Base-by-base conservation (phyloP, 1,140 invertebrate species). In the Amyelois transitella region DNA sequence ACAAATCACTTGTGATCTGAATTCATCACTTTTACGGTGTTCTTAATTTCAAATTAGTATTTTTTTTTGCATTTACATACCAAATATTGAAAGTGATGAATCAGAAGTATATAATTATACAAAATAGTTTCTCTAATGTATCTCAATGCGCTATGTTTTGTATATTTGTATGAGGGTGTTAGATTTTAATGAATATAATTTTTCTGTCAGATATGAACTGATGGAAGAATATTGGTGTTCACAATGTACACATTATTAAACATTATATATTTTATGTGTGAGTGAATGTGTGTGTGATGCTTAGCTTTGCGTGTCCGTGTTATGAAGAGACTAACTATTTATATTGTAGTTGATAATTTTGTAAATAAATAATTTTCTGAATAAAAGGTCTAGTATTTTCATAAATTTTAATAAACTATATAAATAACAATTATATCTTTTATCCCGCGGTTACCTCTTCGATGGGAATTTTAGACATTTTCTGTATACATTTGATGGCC, bases 401-500 rank as follows among this genome's bases (percentile, higher is more conserved):
- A 14, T 8, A 22, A 19, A 47, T 19, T 54, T 47, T 51, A 38
- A 14, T 38, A 6, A 38, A 38, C 7, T 14, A 14, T 38, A 55
- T 47, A 50, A 52, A 55, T 18, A n/a, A 14, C 12, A 38, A 38
- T 14, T 28, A 19, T 18, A 1, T 2, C 14, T 38, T 4, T 74
- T 62, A 82, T 10, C 63, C 77, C 1, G 72, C 74, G 48, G 69
- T 70, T 0, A 74, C 73, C 47, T 79, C 66, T 51, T 72, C 69
- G 0, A 75, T 75, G 58, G 81, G 65, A 14, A 84, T 60, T 65
- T 88, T 89, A 0, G 78, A 68, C 77, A 85, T 81, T 68, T 80
- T 87, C 60, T 89, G 86, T 21, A 90, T 74, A 64, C 79, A 86
- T 62, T 90, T 90, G 0, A 89, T 73, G 8, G 94, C 95, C 18